These are phyloP conservation scores for Gallinago stenura DNA, from an alignment of 2,797 vertebrate genomes.

Conservation along the genomic window DNA sequence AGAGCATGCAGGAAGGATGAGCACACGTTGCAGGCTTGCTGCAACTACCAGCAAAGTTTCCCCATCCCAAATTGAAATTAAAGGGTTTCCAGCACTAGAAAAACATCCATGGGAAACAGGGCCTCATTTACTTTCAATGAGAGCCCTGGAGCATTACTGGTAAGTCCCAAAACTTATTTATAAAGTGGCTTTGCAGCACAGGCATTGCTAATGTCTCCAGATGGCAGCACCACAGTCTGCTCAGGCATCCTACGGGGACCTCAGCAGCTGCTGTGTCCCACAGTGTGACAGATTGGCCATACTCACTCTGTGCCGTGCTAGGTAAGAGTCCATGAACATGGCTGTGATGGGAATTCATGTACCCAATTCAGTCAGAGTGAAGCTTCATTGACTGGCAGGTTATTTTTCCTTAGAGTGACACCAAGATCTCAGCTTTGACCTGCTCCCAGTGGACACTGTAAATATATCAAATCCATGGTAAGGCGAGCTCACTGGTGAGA, in stretches of 20 bases:
- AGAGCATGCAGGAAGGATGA: background rate
- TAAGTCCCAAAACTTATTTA: background rate
- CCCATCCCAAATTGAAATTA: background rate
- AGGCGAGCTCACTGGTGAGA: background rate
- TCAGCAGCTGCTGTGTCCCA: background rate
- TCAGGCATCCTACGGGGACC: background rate
- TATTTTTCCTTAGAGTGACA: background rate
- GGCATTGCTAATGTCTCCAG: background rate
- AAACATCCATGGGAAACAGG: background rate
- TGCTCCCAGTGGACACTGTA: background rate
- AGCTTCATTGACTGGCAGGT: background rate
- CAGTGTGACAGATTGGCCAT: rapidly evolving
- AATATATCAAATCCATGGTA: background rate
- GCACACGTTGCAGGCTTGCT: background rate
- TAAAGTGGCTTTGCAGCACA: background rate
- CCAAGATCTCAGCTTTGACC: background rate
- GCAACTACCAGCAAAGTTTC: background rate
- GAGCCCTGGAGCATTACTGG: background rate
- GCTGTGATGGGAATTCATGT: background rate
- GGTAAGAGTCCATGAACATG: background rate
- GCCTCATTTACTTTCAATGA: background rate
- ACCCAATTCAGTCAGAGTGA: background rate
- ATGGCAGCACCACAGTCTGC: background rate
- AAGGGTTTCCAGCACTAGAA: background rate
- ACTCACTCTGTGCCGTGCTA: rapidly evolving